These are phyloP conservation scores for Tichodroma muraria DNA, from an alignment of 2,113 vertebrate species.

Conservation along the genomic window DNA sequence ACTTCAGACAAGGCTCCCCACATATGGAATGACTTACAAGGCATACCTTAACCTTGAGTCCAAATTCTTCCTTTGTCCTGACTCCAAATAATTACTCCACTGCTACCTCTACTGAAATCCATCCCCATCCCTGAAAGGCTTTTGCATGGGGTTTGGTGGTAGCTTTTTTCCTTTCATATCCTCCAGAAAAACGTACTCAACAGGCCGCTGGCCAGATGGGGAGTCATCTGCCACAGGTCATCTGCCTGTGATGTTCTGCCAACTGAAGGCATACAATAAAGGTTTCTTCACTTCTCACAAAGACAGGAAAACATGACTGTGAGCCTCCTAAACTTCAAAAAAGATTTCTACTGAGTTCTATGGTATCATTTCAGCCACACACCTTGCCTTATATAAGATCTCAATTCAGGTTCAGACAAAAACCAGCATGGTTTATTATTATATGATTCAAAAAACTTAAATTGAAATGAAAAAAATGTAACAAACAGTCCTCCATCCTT, in stretches of 20 bases:
- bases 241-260: background rate
- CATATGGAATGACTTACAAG: accelerated
- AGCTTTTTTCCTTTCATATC: background rate
- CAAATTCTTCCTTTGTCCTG: background rate
- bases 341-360: background rate
- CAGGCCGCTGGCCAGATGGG: background rate
- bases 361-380: background rate
- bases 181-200: background rate
- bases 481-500: background rate
- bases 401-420: background rate
- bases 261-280: accelerated
- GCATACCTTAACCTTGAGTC: background rate
- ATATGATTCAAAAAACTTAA: background rate
- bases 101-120: background rate
- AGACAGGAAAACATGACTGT: accelerated
- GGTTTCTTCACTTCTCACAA: background rate
- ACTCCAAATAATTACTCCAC: background rate
- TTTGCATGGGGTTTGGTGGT: background rate
- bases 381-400: too few species aligned
- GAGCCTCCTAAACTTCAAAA: background rate
- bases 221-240: background rate
- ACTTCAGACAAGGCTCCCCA: background rate
- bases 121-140: background rate
- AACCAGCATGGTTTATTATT: background rate
- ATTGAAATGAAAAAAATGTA: background rate